Conservation (phyloP, 1,140 invertebrate genomes). For the Tigriopus japonicus region DNA sequence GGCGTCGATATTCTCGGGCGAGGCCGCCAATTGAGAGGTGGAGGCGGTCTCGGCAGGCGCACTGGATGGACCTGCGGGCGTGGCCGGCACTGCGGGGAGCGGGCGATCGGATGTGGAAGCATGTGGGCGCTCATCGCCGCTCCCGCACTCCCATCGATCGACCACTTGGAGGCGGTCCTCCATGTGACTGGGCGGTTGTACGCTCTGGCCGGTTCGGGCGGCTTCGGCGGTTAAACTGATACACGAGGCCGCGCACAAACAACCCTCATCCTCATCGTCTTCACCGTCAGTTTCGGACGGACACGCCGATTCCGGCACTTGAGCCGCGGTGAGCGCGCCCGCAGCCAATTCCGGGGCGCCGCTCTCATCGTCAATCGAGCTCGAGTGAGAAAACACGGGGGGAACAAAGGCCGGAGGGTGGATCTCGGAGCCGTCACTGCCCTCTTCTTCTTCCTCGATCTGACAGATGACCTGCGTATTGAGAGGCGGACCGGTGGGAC, state of each 20-base stretch:
- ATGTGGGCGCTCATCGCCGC: too few relatives aligned
- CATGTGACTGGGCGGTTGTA: neutral
- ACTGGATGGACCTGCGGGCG: neutral
- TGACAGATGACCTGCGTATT: neutral
- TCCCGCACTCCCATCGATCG: too few relatives aligned
- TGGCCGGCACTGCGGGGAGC: too few relatives aligned
- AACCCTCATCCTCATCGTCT: constrained; percentile 7
- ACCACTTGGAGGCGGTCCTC: too few relatives aligned
- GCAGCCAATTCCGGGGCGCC: neutral
- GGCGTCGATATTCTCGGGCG: neutral
- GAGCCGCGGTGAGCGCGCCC: neutral
- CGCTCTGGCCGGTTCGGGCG: neutral
- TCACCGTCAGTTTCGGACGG: neutral
- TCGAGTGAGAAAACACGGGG: too few relatives aligned
- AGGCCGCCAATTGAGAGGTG: neutral
- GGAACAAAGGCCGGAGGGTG: too few relatives aligned
- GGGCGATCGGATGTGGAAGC: too few relatives aligned
- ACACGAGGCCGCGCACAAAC: neutral
- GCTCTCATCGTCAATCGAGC: neutral
- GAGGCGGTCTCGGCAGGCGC: neutral
- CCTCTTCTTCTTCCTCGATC: neutral
- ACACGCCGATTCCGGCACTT: neutral
- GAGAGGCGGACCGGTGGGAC: neutral
- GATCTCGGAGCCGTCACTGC: neutral
- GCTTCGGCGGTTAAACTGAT: neutral